These are phyloP conservation scores for Moxostoma hubbsi DNA, from an alignment of 2,797 vertebrate genomes.

Conservation along the genomic window DNA sequence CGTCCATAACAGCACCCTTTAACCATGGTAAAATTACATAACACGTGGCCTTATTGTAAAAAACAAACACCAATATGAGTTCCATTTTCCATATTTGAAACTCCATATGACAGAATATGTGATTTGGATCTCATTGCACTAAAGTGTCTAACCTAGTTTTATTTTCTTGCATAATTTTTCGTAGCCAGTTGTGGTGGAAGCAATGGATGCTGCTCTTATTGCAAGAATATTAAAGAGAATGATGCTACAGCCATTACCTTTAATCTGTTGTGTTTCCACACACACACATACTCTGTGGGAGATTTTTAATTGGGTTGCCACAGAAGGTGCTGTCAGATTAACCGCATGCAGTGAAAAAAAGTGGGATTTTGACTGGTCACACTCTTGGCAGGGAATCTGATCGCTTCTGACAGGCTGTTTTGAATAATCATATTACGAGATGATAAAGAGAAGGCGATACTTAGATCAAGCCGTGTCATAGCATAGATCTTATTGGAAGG, in stretches of 20 bases:
- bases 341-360: constrained; percentile 73
- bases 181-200: background rate
- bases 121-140: background rate
- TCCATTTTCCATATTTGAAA: background rate
- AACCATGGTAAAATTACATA: background rate
- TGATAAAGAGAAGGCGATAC: constrained; percentile 43
- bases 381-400: constrained; percentile 70
- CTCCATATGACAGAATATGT: background rate
- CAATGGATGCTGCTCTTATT: constrained; percentile 14
- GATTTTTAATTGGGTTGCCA: constrained; percentile 81
- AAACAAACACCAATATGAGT: background rate
- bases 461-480: constrained; percentile 31
- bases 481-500: constrained; percentile 23
- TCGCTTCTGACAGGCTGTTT: constrained; percentile 70
- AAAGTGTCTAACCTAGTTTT: background rate
- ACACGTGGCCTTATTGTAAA: background rate
- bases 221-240: constrained; percentile 35
- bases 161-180: background rate
- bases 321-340: constrained; percentile 82
- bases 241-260: constrained; percentile 63
- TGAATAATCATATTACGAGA: constrained; percentile 42
- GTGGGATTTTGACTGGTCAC: constrained; percentile 74
- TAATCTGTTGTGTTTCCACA: constrained; percentile 67
- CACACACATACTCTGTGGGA: constrained; percentile 75
- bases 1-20: background rate